phyloP scores from a whole-genome alignment of 2,113 vertebrate species.

The Bufo bufo region DNA sequence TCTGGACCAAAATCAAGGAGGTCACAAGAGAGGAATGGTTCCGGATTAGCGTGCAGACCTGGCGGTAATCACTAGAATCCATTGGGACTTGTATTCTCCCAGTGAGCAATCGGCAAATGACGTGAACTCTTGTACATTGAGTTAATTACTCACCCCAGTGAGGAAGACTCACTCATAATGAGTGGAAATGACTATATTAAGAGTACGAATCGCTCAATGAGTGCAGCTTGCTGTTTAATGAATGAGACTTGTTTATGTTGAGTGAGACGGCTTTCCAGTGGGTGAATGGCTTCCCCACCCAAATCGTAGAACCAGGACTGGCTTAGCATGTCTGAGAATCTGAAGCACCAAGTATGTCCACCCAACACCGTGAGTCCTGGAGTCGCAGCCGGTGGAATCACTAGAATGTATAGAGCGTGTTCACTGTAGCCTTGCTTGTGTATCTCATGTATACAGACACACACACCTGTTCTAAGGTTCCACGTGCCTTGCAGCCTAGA shows the following conservation, averaged over 20 bases:
- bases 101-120: conserved; percentile 12
- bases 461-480: conserved; percentile 34
- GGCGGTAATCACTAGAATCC: conserved; percentile 8
- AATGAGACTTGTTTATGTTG: conserved; percentile 44
- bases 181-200: conserved; percentile 46
- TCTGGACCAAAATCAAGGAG: conserved; percentile 43
- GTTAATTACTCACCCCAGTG: conserved; percentile 46
- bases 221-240: conserved; percentile 35
- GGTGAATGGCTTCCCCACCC: conserved; percentile 23
- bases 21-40: conserved; percentile 18
- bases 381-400: conserved; percentile 31
- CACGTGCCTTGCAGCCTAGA: conserved; percentile 21
- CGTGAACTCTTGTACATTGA: conserved; percentile 40
- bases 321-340: conserved; percentile 51
- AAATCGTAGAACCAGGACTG: conserved; percentile 54
- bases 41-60: background rate
- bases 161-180: conserved; percentile 58
- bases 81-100: conserved; percentile 22
- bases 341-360: background rate
- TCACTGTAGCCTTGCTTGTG: conserved; percentile 52
- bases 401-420: conserved; percentile 28
- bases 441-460: conserved; percentile 46
- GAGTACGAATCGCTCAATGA: conserved; percentile 49
- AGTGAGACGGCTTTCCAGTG: conserved; percentile 52
- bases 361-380: conserved; percentile 2